Conservation (phyloP, 2,888 invertebrate species). For the Netelia virgata region DNA sequence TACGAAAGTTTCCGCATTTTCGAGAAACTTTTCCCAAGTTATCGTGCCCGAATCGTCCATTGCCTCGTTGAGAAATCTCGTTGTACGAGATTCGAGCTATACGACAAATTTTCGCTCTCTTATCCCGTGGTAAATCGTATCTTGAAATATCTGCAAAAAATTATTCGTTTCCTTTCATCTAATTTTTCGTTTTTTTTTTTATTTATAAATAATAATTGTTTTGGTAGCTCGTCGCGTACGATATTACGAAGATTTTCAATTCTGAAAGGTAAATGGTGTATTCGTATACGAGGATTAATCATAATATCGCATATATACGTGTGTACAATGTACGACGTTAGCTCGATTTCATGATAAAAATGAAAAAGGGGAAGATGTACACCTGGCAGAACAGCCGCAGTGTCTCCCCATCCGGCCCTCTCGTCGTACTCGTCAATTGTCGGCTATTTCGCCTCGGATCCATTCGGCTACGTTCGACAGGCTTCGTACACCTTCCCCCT, state of each 20-base stretch:
- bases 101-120: too few species aligned
- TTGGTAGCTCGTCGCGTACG: neutral
- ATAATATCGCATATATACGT: constrained; percentile 54
- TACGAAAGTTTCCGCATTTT: constrained; percentile 81
- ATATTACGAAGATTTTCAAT: neutral
- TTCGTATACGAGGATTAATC: constrained; percentile 53
- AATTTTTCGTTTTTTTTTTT: neutral
- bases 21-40: constrained; percentile 84
- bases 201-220: neutral
- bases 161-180: neutral
- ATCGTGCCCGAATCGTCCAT: constrained; percentile 83
- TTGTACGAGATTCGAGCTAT: neutral
- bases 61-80: constrained; percentile 25
- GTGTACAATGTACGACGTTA: constrained; percentile 62
- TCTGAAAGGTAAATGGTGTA: constrained; percentile 30
- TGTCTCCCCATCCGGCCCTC: constrained; percentile 74
- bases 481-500: constrained; percentile 72
- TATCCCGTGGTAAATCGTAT: too few species aligned
- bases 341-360: constrained; percentile 79
- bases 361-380: constrained; percentile 83
- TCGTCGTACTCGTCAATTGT: constrained; percentile 79
- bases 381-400: constrained; percentile 79
- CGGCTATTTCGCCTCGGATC: constrained; percentile 80
- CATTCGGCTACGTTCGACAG: constrained; percentile 74
- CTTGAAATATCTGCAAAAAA: neutral